A percentile compares a stretch with the other conserved stretches of the same genome.
These are phyloP conservation scores for Chaetops frenatus DNA, from an alignment of 2,113 vertebrate species.

Conservation along the genomic window DNA sequence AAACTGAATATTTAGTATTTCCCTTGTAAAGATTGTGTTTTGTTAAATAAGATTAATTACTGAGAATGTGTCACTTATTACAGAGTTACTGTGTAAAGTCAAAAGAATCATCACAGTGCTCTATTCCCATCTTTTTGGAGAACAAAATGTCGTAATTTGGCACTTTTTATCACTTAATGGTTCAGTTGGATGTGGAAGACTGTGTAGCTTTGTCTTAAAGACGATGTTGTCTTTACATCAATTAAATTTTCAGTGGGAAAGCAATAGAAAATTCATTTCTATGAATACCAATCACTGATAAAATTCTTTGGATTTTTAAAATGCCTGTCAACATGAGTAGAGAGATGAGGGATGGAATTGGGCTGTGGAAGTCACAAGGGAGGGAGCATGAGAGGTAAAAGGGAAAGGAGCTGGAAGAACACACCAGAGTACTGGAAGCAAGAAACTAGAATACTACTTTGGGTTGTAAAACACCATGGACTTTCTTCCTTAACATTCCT, in stretches of 20 bases:
- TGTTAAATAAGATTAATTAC: not conserved
- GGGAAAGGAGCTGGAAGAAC: not conserved
- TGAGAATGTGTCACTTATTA: not conserved
- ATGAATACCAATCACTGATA: not conserved
- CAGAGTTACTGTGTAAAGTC: not conserved
- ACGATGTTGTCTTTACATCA: not conserved
- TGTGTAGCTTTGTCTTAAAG: not conserved
- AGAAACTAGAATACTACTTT: not conserved
- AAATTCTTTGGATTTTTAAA: not conserved
- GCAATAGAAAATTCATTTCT: not conserved
- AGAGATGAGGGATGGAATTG: not conserved
- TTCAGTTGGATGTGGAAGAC: not conserved
- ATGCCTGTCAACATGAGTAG: not conserved
- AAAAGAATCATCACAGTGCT: not conserved
- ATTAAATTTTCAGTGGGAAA: not conserved
- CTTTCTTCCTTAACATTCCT: not conserved
- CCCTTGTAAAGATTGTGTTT: not conserved
- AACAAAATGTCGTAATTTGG: not conserved
- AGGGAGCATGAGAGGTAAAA: not conserved
- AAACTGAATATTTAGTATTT: not conserved
- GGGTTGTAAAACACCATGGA: not conserved
- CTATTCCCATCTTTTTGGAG: not conserved
- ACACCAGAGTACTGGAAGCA: not conserved
- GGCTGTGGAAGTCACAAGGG: not conserved
- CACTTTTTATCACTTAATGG: not conserved